A percentile compares a stretch with the other conserved stretches of the same genome.
These are phyloP conservation scores for Cheirogaleus medius DNA, from an alignment of 2,113 vertebrate genomes.

Conservation along the genomic window DNA sequence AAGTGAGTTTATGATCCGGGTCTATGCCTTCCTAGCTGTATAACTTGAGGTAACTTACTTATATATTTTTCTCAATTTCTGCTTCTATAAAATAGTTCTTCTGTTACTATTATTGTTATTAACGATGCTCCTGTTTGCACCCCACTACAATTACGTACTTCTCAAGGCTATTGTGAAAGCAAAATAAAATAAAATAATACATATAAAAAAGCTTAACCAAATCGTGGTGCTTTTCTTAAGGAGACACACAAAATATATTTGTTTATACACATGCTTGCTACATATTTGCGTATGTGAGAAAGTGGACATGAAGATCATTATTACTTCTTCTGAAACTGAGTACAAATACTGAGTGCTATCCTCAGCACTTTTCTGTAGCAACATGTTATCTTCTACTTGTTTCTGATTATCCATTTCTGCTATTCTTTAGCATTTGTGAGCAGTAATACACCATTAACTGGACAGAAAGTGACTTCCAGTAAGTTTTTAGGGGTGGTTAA, in stretches of 20 bases:
- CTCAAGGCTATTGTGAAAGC: not conserved
- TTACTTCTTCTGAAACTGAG: not conserved
- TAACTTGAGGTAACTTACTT: not conserved
- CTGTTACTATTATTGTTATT: not conserved
- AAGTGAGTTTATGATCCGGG: not conserved
- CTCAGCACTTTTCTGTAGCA: not conserved
- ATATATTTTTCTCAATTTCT: not conserved
- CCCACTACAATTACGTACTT: not conserved
- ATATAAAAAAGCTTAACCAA: not conserved
- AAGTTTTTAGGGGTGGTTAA: not conserved
- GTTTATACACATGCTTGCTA: not conserved
- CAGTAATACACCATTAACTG: not conserved
- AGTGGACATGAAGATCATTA: not conserved
- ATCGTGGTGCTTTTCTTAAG: not conserved
- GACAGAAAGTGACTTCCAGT: not conserved
- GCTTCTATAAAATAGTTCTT: not conserved
- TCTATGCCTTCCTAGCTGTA: not conserved
- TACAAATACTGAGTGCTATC: not conserved
- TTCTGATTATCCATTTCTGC: not conserved
- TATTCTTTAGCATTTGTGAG: not conserved
- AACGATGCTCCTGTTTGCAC: not conserved
- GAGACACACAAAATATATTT: not conserved
- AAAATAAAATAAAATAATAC: not conserved
- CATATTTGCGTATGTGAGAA: not conserved
- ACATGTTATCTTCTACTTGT: not conserved